Percentiles rank a stretch among this genome's conserved stretches.
Evolutionary conservation across 1,140 invertebrate genomes (phyloP).

Genomic region (Heliconius himera): DNA sequence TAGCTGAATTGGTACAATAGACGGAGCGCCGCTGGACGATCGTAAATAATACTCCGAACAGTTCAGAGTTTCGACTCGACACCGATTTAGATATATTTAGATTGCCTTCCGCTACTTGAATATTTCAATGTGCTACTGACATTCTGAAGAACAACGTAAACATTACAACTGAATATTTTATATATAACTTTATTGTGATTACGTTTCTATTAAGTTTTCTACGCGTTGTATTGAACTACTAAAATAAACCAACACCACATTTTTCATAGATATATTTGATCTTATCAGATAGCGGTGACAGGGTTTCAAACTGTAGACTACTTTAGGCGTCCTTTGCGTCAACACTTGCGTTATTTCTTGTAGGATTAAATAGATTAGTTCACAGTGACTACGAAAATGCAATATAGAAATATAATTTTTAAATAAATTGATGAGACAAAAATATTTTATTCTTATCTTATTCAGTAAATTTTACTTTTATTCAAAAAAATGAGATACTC

Average conservation of each 20-base stretch:
- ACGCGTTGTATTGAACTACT: not conserved
- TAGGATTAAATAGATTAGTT: not conserved
- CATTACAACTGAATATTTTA: constrained; percentile 13
- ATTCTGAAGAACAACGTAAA: constrained; percentile 37
- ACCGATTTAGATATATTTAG: constrained; percentile 50
- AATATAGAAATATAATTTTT: not conserved
- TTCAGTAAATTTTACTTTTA: not conserved
- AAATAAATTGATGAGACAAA: not conserved
- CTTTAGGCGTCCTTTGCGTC: constrained; percentile 4
- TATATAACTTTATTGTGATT: not conserved
- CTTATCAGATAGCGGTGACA: constrained; percentile 11
- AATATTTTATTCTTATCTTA: not conserved
- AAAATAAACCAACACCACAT: constrained; percentile 5
- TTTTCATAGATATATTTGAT: not conserved
- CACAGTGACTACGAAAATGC: not conserved
- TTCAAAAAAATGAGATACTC: not conserved
- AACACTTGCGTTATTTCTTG: constrained; percentile 1
- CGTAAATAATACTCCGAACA: constrained; percentile 49
- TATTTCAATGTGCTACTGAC: constrained; percentile 43
- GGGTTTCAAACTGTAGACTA: constrained; percentile 2
- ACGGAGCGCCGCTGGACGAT: constrained; percentile 36
- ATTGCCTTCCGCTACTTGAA: constrained; percentile 41
- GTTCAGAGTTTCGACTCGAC: constrained; percentile 48
- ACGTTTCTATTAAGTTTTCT: not conserved
- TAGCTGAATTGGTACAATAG: not conserved